phyloP scores from a whole-genome alignment of 2,113 vertebrate species.

The Tachysurus fulvidraco region DNA sequence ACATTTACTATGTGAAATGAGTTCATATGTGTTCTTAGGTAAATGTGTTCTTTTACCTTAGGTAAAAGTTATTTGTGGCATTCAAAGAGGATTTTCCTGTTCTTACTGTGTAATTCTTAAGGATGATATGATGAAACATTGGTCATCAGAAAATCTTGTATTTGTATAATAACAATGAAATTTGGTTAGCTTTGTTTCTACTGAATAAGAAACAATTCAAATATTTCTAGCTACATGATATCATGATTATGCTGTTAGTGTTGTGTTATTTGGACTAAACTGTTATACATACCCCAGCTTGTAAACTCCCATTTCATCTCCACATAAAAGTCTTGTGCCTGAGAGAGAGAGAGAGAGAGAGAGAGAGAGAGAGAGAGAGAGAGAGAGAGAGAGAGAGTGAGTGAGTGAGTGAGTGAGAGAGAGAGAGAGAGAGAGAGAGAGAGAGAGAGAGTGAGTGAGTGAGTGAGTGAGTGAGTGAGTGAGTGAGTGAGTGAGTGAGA shows the following conservation, averaged over 20 bases:
- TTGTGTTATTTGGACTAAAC: neutral
- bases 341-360: conserved; percentile 15
- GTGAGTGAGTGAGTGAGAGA: too few relatives aligned
- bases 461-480: too few relatives aligned
- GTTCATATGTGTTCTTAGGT: too few relatives aligned
- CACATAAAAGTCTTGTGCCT: conserved; percentile 90
- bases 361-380: conserved; percentile 40
- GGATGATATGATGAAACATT: neutral
- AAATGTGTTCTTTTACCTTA: too few relatives aligned
- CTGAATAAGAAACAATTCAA: neutral
- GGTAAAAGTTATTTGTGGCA: neutral
- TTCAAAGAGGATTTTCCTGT: neutral
- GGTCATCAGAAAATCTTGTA: neutral
- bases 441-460: conserved; percentile 6
- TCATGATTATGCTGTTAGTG: neutral
- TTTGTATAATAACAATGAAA: neutral
- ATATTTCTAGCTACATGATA: neutral
- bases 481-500: too few relatives aligned
- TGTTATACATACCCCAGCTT: conserved; percentile 81
- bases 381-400: neutral
- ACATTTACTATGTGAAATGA: neutral
- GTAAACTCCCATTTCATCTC: conserved; percentile 94
- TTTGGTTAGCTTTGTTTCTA: neutral
- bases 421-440: conserved; percentile 47
- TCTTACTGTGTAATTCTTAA: too few relatives aligned